Percentiles rank a stretch among this genome's conserved stretches.
phyloP scores from a whole-genome alignment of 2,888 invertebrate species.

The Drosophila nigritarsus region DNA sequence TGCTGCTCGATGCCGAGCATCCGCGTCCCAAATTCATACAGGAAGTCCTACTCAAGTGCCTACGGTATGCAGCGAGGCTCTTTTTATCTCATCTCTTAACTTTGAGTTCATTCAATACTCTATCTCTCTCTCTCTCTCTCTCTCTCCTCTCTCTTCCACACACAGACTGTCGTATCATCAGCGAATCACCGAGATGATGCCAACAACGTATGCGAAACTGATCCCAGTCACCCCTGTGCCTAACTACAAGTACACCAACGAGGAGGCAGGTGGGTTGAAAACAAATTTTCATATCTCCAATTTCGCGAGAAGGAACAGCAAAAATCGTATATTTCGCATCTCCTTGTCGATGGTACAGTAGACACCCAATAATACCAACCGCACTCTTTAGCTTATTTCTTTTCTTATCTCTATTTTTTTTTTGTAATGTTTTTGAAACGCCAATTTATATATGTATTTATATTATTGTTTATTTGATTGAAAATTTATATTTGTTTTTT shows the following conservation, averaged over 20 bases:
- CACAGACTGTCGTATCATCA: conserved; percentile 96
- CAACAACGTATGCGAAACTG: conserved; percentile 92
- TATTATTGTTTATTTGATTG: neutral
- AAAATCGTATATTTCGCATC: no score
- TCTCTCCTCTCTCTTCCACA: neutral
- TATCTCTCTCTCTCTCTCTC: neutral
- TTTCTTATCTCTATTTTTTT: neutral
- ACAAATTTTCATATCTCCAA: neutral
- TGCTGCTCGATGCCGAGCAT: conserved; percentile 93
- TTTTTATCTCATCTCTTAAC: neutral
- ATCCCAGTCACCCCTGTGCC: conserved; percentile 94
- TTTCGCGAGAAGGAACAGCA: neutral
- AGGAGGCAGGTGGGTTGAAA: conserved; percentile 91
- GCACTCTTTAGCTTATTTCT: neutral
- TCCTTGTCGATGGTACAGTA: no score
- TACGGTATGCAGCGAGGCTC: conserved; percentile 88
- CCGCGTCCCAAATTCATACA: conserved; percentile 97
- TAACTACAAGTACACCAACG: conserved; percentile 95
- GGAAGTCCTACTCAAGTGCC: conserved; percentile 95
- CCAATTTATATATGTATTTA: neutral
- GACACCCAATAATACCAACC: no score
- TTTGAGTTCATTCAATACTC: neutral
- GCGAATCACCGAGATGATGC: conserved; percentile 96
- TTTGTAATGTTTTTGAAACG: neutral
- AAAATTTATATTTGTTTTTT: neutral